phyloP scores from a whole-genome alignment of 2,888 invertebrate species.

The Harmothoe impar region DNA sequence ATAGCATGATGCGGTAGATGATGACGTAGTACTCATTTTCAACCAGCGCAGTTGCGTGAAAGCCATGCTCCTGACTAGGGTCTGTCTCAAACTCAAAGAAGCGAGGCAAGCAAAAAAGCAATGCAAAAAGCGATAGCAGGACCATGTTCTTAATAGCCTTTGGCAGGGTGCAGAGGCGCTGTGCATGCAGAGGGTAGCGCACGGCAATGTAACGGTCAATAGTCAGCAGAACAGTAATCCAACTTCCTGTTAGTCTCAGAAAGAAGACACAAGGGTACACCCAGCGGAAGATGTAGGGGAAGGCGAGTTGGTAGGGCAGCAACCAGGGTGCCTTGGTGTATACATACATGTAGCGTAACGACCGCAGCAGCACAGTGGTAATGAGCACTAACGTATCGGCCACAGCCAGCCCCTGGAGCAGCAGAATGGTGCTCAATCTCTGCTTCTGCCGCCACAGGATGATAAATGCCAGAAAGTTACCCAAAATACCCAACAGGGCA shows the following conservation, averaged over 20 bases:
- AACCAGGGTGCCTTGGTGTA: slow-evolving; percentile 42
- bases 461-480: slow-evolving; percentile 69
- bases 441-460: slow-evolving; percentile 68
- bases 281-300: slow-evolving; percentile 64
- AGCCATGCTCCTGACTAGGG: background rate
- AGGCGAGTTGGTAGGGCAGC: slow-evolving; percentile 48
- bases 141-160: slow-evolving; percentile 67
- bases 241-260: slow-evolving; percentile 68
- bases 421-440: slow-evolving; percentile 66
- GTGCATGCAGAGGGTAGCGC: slow-evolving; percentile 70
- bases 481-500: slow-evolving; percentile 69
- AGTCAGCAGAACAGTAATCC: slow-evolving; percentile 71
- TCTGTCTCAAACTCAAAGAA: slow-evolving; percentile 68
- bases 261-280: slow-evolving; percentile 68
- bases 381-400: slow-evolving; percentile 68
- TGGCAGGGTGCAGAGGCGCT: slow-evolving; percentile 68
- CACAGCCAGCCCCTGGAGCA: slow-evolving; percentile 69
- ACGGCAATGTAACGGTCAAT: slow-evolving; percentile 72
- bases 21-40: slow-evolving; percentile 67
- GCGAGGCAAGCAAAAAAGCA: slow-evolving; percentile 68
- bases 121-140: slow-evolving; percentile 61
- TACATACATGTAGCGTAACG: slow-evolving; percentile 61
- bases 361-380: slow-evolving; percentile 66
- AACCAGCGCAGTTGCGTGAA: slow-evolving; percentile 61
- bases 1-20: slow-evolving; percentile 68